A percentile compares a stretch with the other conserved stretches of the same genome.
These are phyloP conservation scores for Myopa testacea DNA, from an alignment of 2,888 invertebrate species.

Conservation along the genomic window DNA sequence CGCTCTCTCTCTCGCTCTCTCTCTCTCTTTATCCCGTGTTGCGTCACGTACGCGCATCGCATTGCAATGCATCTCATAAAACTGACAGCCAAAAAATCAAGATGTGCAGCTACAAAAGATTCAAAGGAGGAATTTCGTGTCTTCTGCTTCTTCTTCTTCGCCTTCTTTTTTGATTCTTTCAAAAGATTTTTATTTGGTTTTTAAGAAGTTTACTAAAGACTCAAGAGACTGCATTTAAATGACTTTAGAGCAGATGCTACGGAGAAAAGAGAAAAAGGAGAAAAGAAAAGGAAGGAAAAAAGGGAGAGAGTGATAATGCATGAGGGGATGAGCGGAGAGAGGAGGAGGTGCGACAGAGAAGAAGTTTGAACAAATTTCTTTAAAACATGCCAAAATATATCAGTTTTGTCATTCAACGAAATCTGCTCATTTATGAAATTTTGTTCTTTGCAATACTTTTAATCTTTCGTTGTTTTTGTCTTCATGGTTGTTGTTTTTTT, in stretches of 20 bases:
- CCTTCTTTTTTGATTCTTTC: not conserved
- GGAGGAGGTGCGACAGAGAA: too few species aligned
- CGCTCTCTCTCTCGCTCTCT: not conserved
- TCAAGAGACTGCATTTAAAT: too few species aligned
- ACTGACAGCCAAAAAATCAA: not conserved
- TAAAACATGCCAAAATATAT: too few species aligned
- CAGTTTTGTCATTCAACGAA: too few species aligned
- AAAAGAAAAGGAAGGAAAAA: not conserved
- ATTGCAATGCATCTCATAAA: slow-evolving; percentile 3
- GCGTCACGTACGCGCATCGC: not conserved
- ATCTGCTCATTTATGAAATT: too few species aligned
- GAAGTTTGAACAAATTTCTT: too few species aligned
- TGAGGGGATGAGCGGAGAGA: too few species aligned
- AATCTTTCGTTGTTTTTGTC: not conserved
- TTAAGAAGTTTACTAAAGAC: too few species aligned
- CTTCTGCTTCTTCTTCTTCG: not conserved
- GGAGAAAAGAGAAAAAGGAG: not conserved
- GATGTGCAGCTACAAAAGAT: not conserved
- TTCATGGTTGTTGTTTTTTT: not conserved
- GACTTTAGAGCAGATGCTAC: not conserved
- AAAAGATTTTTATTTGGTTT: too few species aligned
- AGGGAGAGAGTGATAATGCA: not conserved
- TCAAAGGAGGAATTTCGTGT: not conserved
- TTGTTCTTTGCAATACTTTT: not conserved
- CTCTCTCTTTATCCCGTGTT: not conserved